Percentiles rank a stretch among this genome's conserved stretches.
phyloP scores from a whole-genome alignment of 2,888 invertebrate species.

The Aradus depressus region DNA sequence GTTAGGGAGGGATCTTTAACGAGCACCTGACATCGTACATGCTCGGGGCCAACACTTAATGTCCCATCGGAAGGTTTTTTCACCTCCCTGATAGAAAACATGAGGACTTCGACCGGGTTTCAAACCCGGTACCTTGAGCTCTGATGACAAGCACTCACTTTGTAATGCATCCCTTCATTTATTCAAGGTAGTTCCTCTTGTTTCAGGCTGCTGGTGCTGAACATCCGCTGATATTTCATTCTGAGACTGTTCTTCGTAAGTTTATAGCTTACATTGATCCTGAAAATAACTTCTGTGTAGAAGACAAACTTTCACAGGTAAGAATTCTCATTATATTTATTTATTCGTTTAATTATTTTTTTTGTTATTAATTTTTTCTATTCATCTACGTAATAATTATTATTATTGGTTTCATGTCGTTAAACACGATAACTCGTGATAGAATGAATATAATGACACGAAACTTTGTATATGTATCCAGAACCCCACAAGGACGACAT shows the following conservation, averaged over 20 bases:
- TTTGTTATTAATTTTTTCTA: background rate
- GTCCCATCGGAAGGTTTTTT: too few species aligned
- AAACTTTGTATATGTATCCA: too few species aligned
- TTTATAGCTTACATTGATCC: slow-evolving; percentile 92
- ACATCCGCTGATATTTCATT: slow-evolving; percentile 72
- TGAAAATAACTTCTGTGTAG: slow-evolving; percentile 72
- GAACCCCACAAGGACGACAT: too few species aligned
- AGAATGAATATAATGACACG: too few species aligned
- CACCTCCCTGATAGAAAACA: too few species aligned
- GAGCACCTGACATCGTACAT: too few species aligned
- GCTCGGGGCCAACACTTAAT: too few species aligned
- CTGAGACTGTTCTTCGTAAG: slow-evolving; percentile 73
- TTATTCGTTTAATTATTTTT: slow-evolving; percentile 14
- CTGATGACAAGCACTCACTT: too few species aligned
- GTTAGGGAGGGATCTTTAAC: too few species aligned
- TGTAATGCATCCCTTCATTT: too few species aligned
- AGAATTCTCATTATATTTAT: slow-evolving; percentile 22
- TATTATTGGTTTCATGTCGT: background rate
- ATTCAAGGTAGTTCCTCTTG: slow-evolving; percentile 5
- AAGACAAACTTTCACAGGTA: slow-evolving; percentile 91
- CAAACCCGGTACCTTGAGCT: too few species aligned
- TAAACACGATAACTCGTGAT: background rate
- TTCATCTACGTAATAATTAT: background rate
- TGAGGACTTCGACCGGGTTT: too few species aligned
- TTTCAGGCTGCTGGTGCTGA: slow-evolving; percentile 42